Conservation (phyloP, 2,888 invertebrate species). For the Pammene aurita region DNA sequence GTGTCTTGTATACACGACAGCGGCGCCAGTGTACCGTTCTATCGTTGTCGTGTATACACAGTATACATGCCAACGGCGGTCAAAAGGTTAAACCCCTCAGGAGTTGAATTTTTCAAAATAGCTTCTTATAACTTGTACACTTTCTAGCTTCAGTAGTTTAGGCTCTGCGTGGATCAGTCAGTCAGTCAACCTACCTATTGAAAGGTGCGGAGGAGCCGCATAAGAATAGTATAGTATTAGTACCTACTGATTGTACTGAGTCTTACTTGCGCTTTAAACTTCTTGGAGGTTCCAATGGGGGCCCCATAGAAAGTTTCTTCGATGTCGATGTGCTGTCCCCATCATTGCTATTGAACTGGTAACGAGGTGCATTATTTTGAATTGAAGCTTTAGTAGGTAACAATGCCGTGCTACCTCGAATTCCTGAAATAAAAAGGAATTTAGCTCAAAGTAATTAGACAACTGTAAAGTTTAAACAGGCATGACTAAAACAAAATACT, state of each 20-base stretch:
- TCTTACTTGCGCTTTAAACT: constrained; percentile 68
- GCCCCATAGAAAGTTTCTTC: constrained; percentile 67
- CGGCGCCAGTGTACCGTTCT: no score
- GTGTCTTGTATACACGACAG: no score
- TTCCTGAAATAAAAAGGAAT: constrained; percentile 54
- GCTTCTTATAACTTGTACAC: no score
- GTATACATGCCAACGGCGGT: no score
- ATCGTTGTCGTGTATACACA: no score
- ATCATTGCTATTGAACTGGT: constrained; percentile 59
- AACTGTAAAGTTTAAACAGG: neutral
- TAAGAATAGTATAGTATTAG: no score
- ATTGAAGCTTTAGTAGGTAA: constrained; percentile 53
- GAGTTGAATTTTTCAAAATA: no score
- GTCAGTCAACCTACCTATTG: no score
- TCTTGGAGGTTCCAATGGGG: constrained; percentile 63
- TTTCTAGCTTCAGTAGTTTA: no score
- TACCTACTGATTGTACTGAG: neutral
- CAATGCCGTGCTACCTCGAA: constrained; percentile 58
- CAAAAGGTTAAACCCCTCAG: no score
- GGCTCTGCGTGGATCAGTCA: no score
- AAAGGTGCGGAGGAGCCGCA: no score
- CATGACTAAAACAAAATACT: neutral
- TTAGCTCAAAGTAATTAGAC: neutral
- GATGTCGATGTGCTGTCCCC: constrained; percentile 48
- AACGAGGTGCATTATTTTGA: constrained; percentile 61